Base-by-base conservation (phyloP, 2,797 vertebrate genomes). In the Peromyscus melanophrys region DNA sequence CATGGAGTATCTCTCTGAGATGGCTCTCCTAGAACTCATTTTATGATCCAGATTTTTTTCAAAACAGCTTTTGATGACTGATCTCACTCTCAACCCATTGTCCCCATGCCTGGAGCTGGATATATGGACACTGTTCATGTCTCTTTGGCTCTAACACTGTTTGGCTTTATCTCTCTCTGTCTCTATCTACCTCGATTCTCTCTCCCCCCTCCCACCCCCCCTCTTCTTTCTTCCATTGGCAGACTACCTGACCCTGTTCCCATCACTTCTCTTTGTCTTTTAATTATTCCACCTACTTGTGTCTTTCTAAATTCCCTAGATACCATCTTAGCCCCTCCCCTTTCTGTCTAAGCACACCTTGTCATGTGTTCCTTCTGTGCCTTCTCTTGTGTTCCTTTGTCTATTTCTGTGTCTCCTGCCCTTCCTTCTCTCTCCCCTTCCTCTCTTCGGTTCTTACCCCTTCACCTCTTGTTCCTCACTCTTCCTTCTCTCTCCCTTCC, bases 361-460 rank as follows among this genome's bases (percentile, higher is more conserved):
- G 57, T 43, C 81, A 43, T 3, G 1, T 21, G 25, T 61, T 43
- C 23, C 80, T 83, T n/a, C 25, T 19, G 14, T 40, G 14, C 7
- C 21, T 21, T 29, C 61, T 1, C n/a, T 11, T 7, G 0, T 63
- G 6, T 1, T 61, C 10, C 5, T 11, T 29, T 11, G 4, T 23
- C 17, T 10, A 4, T 4, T 29, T 46, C 55, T n/a, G 6, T 83
- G 9, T 43, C 19, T 37, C 1, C 14, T 29, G 25, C 11, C 3
- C 11, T 14, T 10, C 0, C 19, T 29, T 59, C 49, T 52, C 49
- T 52, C 49, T 49, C 55, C 17, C 14, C 4, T 19, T 57, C 55
- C 55, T 57, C 55, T 57, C 16, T 13, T 19, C 55, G 5, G 19
- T 0, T 57, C 12, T 52, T 46, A 6, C 46, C 46, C 46, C 46